Conservation (phyloP, 2,888 invertebrate genomes). For the Axea sp. region DNA sequence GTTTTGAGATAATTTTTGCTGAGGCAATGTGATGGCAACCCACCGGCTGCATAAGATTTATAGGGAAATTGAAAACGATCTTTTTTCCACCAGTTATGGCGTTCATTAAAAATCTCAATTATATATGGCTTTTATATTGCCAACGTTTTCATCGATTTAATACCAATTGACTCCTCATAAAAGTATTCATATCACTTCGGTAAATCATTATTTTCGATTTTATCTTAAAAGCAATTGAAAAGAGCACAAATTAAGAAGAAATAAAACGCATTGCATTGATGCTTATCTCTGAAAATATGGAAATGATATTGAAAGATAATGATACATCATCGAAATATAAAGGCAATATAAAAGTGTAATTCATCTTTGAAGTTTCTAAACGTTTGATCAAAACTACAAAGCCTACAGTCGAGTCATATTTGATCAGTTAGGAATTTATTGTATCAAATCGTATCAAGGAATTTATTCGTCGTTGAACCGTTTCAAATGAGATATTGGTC, state of each 20-base stretch:
- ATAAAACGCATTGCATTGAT: too few species aligned
- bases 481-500: too few species aligned
- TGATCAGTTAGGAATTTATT: slow-evolving; percentile 29
- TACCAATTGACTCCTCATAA: slow-evolving; percentile 37
- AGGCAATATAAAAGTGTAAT: slow-evolving; percentile 11
- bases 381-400: slow-evolving; percentile 43
- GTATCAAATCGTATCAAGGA: slow-evolving; percentile 26
- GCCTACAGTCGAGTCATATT: slow-evolving; percentile 25
- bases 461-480: too few species aligned
- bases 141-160: slow-evolving; percentile 30
- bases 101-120: slow-evolving; percentile 44
- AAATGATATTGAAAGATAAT: slow-evolving; percentile 33
- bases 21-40: slow-evolving; percentile 24
- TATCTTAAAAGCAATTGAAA: too few species aligned
- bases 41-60: slow-evolving; percentile 48
- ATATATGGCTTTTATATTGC: slow-evolving; percentile 33
- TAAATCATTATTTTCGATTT: too few species aligned
- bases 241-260: too few species aligned
- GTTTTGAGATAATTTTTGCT: slow-evolving; percentile 43
- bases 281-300: too few species aligned
- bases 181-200: too few species aligned
- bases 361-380: slow-evolving; percentile 35
- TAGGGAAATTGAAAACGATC: slow-evolving; percentile 20
- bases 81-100: slow-evolving; percentile 32
- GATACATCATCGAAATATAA: slow-evolving; percentile 2